phyloP scores from a whole-genome alignment of 2,113 vertebrate species.

The Columbina picui region DNA sequence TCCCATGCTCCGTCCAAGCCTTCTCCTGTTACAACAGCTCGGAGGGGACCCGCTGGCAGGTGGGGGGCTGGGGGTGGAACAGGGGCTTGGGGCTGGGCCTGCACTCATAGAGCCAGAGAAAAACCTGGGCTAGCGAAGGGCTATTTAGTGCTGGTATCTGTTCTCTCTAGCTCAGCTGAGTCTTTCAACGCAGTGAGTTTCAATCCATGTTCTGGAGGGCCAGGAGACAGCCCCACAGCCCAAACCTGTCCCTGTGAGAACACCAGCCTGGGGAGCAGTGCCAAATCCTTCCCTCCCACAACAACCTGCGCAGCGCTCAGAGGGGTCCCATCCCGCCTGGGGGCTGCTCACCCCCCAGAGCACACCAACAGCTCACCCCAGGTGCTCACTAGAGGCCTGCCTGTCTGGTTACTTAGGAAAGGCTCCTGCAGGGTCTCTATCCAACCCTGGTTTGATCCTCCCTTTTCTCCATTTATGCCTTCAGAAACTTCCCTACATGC shows the following conservation, averaged over 20 bases:
- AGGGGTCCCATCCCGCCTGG: rapidly evolving
- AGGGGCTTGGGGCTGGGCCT: background rate
- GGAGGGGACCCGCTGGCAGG: background rate
- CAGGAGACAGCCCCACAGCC: background rate
- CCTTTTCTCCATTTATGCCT: background rate
- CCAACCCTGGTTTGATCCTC: background rate
- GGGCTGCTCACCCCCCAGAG: background rate
- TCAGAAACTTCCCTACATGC: background rate
- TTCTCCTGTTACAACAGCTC: constrained; percentile 35
- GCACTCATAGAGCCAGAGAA: background rate
- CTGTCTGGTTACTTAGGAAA: background rate
- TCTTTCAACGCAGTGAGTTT: background rate
- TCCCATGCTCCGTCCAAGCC: background rate
- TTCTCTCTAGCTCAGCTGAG: background rate
- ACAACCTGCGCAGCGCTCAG: rapidly evolving
- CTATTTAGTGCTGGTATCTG: background rate
- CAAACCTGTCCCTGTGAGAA: background rate
- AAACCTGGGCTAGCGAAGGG: background rate
- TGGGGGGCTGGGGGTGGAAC: background rate
- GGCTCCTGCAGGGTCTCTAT: background rate
- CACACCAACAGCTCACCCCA: background rate
- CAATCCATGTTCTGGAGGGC: rapidly evolving
- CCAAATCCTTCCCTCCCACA: background rate
- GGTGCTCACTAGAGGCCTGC: rapidly evolving
- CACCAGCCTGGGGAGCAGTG: background rate